A percentile compares a stretch with the other conserved stretches of the same genome.
phyloP scores from a whole-genome alignment of 1,140 invertebrate species.

The Diorhabda sublineata region DNA sequence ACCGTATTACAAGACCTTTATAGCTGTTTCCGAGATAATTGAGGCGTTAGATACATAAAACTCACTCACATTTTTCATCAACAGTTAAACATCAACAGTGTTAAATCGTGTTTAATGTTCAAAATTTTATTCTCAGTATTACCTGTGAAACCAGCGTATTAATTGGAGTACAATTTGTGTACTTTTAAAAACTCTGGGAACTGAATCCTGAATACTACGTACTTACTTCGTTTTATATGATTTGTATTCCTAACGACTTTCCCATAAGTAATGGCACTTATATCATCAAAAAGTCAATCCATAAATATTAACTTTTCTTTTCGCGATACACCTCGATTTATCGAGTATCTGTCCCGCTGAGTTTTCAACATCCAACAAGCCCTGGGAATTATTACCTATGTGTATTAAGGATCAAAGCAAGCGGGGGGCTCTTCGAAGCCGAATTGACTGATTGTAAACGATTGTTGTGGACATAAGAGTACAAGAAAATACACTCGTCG shows the following conservation, averaged over 20 bases:
- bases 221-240: neutral
- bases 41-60: too few species aligned
- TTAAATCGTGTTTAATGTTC: too few species aligned
- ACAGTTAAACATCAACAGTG: too few species aligned
- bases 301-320: conserved; percentile 9
- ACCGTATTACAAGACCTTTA: too few species aligned
- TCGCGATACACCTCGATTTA: conserved; percentile 5
- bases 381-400: conserved; percentile 20
- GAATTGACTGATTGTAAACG: conserved; percentile 9
- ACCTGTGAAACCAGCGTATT: too few species aligned
- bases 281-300: conserved; percentile 3
- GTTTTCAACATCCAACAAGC: conserved; percentile 7
- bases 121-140: too few species aligned
- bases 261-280: neutral
- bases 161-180: too few species aligned
- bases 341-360: conserved; percentile 13
- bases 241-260: neutral
- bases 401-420: conserved; percentile 12
- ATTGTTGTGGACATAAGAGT: conserved; percentile 10
- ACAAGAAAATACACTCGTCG: too few species aligned
- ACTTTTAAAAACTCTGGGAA: neutral
- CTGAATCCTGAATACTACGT: neutral
- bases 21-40: too few species aligned
- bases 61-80: too few species aligned
- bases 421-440: conserved; percentile 12